These are phyloP conservation scores for Hydrolagus colliei DNA, from an alignment of 2,797 vertebrate species.

Conservation along the genomic window DNA sequence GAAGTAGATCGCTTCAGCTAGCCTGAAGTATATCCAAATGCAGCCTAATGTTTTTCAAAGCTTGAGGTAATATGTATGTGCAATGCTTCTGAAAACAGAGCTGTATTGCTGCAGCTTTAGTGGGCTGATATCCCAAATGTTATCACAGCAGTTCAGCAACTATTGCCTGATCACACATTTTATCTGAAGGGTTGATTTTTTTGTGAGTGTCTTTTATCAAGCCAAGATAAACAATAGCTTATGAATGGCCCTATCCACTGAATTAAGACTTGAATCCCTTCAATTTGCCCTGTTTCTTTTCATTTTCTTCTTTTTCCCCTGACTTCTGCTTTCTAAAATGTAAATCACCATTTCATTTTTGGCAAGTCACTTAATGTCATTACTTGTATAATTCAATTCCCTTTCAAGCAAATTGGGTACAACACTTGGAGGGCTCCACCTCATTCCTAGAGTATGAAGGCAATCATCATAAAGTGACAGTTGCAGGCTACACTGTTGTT, in stretches of 20 bases:
- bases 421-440: background rate
- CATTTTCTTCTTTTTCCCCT: background rate
- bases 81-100: background rate
- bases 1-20: too few relatives aligned
- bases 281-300: background rate
- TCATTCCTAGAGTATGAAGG: background rate
- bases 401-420: background rate
- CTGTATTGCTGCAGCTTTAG: background rate
- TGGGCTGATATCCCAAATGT: background rate
- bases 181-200: background rate
- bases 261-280: background rate
- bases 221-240: background rate
- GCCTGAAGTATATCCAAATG: background rate
- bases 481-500: background rate
- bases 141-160: background rate
- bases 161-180: slow-evolving; percentile 2
- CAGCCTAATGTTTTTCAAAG: background rate
- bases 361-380: background rate
- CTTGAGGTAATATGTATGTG: background rate
- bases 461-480: background rate
- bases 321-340: background rate
- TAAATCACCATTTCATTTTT: too few relatives aligned
- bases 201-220: background rate
- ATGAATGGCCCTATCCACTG: background rate
- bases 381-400: background rate